Evolutionary conservation across 2,113 vertebrate species (phyloP), one percentile per base, ranked within the genome.

Genomic region (Galeopterus variegatus): DNA sequence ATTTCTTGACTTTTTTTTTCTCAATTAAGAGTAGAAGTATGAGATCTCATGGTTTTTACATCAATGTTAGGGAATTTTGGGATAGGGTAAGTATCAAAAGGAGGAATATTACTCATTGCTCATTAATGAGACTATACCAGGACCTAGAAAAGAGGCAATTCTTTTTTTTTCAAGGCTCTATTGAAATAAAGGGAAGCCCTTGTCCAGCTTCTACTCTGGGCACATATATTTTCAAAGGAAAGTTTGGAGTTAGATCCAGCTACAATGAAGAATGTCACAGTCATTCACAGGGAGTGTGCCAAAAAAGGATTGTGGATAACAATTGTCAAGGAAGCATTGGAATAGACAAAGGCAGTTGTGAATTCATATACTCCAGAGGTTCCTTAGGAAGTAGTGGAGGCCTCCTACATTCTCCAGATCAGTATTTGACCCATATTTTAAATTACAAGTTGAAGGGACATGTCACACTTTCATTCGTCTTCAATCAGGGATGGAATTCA

Each of bases 401-500:
- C 10, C 24, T 77, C 48, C 58, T 89, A 28, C 31, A 72, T 87
- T 77, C 75, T 90, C 54, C 90, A 92, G 52, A 76, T 82, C 67
- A 87, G 75, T 52, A 76, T n/a, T 81, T 83, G 76, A 77, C 23
- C 50, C 50, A 58, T 8, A 65, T 83, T 86, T 88, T 76, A 90
- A 85, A 54, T 86, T 48, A 69, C 13, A 45, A 28, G 5, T 82
- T 28, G 4, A 93, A 88, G 50, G 36, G 67, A 58, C 24, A 50
- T n/a, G 21, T 93, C 73, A 96, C 14, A n/a, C 2, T 93, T 76
- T 54, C 45, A 52, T 15, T 87, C 60, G 36, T 82, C 72, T 97
- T 93, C 80, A 73, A 65, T 77, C 81, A 83, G 54, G 23, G 45
- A 31, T 88, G 62, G 77, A 52, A 88, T 83, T 96, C 62, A 88